Base-by-base conservation (phyloP, 1,140 invertebrate genomes). In the Drosophila burlai region DNA sequence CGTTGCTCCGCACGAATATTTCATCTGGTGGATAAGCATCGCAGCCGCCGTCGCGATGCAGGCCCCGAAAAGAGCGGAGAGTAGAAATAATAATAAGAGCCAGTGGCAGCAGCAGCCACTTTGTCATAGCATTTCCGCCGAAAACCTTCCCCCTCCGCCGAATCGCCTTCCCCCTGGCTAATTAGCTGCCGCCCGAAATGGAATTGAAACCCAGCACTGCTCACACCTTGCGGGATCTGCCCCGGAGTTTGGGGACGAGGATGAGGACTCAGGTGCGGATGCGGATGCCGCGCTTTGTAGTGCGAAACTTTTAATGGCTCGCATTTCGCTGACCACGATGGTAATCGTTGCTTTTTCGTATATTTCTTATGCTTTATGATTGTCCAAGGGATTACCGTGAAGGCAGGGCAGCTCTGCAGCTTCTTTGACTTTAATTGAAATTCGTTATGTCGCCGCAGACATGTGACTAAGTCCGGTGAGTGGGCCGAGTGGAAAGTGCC, bases 81-180 rank as follows among this genome's bases (percentile, higher is more conserved):
- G 59, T 24, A 55, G 24, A 61, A 68, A 50, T 55, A 38, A 60
- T 54, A 38, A 45, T 65, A 80, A 85, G 52, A 55, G 52, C 10
- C 52, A 81, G 80, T 63, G 52, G 45, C 72, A 62, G 62, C 38
- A 61, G 47, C 73, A 66, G 66, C 34, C 79, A 81, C 82, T 90
- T 91, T 90, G 81, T 90, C 86, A 91, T 86, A 81, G 80, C 86
- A 90, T 90, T 90, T 90, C 86, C 86, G 82, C 86, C 50, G 86
- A 73, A 74, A 46, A 73, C 36, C 34, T 61, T 45, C 31, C 26
- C 24, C 38, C 24, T 29, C n/a, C n/a, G 26, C 24, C 15, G 16
- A 21, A 4, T 15, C 10, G 9, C 3, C 7, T 34, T 34, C 15
- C 43, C 42, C 36, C 71, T 73, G 77, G 83, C 90, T 92, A 92